Conservation (phyloP, 2,888 invertebrate genomes). For the Heliconius cydno region DNA sequence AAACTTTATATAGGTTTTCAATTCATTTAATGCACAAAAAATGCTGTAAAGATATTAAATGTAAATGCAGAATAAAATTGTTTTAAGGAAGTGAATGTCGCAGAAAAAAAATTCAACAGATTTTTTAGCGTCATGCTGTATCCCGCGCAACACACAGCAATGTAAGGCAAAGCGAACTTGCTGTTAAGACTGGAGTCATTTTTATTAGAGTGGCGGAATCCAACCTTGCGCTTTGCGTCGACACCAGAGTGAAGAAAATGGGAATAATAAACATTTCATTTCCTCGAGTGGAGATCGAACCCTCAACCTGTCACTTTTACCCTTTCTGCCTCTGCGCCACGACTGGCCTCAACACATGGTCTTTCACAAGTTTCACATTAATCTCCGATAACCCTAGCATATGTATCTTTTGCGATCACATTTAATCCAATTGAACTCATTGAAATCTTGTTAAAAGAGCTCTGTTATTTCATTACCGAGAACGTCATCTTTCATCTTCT, state of each 20-base stretch:
- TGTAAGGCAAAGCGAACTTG: no score
- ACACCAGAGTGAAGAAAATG: no score
- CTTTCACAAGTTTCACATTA: neutral
- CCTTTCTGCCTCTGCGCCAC: no score
- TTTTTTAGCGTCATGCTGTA: no score
- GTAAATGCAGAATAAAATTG: neutral
- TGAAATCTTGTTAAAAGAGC: conserved; percentile 32
- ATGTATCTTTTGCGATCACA: conserved; percentile 23
- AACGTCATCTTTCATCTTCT: conserved; percentile 11
- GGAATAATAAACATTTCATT: no score
- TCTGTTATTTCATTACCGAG: conserved; percentile 18
- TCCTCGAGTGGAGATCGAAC: no score
- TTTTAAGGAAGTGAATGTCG: neutral
- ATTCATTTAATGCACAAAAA: neutral
- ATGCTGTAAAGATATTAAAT: neutral
- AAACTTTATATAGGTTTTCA: neutral
- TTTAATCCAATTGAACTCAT: conserved; percentile 36
- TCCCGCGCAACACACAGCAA: no score
- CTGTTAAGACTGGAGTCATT: no score
- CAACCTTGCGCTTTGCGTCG: no score
- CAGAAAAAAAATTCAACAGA: neutral
- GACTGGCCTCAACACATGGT: no score
- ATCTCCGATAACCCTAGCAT: conserved; percentile 11
- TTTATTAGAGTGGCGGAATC: no score
- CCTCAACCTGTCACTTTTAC: no score